Evolutionary conservation across 2,888 invertebrate genomes (phyloP), one percentile per base, ranked within the genome.

Genomic region (Drosophila lacicola): DNA sequence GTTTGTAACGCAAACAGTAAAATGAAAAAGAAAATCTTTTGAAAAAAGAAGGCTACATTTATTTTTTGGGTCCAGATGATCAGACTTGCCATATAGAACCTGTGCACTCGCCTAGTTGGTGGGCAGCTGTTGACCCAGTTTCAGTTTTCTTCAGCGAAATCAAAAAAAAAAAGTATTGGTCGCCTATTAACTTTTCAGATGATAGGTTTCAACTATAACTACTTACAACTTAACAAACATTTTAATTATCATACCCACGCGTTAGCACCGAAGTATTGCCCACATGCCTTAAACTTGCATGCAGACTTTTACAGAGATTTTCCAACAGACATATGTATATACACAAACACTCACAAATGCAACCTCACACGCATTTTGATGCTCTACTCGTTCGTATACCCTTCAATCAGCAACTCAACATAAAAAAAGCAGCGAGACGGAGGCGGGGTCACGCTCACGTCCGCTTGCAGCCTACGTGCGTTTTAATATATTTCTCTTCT

Each of bases 361-460:
- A 44, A 55, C 55, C 64, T 70, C 37, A 66, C 34, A 44, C 47
- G 56, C 14, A 42, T 66, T 70, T 61, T 63, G 57, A 74, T 69
- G 74, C 74, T 70, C 66, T 72, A 55, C 78, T 74, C 79, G 74
- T 74, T 74, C 79, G 74, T 74, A 81, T 70, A 74, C 82, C 73
- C 84, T 87, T 87, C 82, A 74, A 84, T 87, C 87, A 83, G 78
- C 73, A 83, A 81, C 73, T 78, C 81, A 73, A 67, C 76, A 67
- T 69, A 57, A 50, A 74, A 70, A 70, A 60, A 64, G 41, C 34
- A 60, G 42, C 39, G 36, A 44, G 39, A 53, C 37, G 60, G 6
- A 41, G 46, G 51, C 14, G 51, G 50, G 29, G 25, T 41, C 36
- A 54, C 51, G 25, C 65, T 66, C 56, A 70, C 62, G 62, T 50